phyloP scores from a whole-genome alignment of 2,888 invertebrate species.

The Heliconius ismenius region DNA sequence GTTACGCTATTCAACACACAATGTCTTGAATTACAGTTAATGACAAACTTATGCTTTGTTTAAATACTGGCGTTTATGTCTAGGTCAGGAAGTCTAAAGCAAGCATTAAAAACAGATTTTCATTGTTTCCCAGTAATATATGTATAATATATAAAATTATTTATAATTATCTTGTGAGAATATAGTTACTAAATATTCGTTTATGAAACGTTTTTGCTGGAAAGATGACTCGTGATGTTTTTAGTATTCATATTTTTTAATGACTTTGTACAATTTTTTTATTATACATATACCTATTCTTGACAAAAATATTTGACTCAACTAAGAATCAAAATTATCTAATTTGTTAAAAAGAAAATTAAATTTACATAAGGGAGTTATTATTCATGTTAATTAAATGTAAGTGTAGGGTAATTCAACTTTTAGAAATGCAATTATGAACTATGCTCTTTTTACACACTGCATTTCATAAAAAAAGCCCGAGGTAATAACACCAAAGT shows the following conservation, averaged over 20 bases:
- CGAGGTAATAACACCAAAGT: neutral
- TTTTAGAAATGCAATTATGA: too few relatives aligned
- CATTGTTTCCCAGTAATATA: conserved; percentile 6
- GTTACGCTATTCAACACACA: too few relatives aligned
- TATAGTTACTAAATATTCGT: neutral
- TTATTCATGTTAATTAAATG: too few relatives aligned
- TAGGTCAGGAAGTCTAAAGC: neutral
- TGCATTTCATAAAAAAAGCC: neutral
- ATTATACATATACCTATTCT: neutral
- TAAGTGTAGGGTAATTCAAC: too few relatives aligned
- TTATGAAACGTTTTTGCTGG: neutral
- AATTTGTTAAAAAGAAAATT: too few relatives aligned
- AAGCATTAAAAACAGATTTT: conserved; percentile 7
- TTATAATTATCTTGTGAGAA: conserved; percentile 13
- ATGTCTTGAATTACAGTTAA: too few relatives aligned
- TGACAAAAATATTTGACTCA: neutral
- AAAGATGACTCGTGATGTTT: neutral
- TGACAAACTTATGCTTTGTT: neutral
- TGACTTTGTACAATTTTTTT: neutral
- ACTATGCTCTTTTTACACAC: neutral
- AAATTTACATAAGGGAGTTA: too few relatives aligned
- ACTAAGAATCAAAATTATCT: neutral
- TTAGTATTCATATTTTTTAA: neutral
- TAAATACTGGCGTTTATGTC: neutral
- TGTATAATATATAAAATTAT: conserved; percentile 3